Evolutionary conservation across 2,888 invertebrate species (phyloP).

Genomic region (Ephialtes manifestator): DNA sequence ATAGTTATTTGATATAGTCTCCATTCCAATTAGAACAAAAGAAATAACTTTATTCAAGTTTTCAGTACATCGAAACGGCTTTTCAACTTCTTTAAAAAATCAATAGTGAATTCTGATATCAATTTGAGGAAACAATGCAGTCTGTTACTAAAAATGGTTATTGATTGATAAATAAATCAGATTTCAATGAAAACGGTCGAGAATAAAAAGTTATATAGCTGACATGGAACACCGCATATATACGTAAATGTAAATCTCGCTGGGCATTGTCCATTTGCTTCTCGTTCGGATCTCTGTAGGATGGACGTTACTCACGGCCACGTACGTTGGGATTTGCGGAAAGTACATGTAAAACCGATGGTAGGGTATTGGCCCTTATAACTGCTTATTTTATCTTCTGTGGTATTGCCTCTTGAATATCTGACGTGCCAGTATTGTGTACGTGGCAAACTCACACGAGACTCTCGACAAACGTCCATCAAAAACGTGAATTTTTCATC

Average conservation of each 20-base stretch:
- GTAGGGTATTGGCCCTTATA: slow-evolving; percentile 1
- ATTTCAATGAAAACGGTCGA: background rate
- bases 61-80: too few relatives aligned
- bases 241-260: background rate
- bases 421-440: slow-evolving; percentile 1
- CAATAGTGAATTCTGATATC: too few relatives aligned
- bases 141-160: background rate
- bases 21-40: too few relatives aligned
- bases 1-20: too few relatives aligned
- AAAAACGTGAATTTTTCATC: background rate
- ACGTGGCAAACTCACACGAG: background rate
- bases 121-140: too few relatives aligned
- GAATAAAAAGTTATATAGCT: background rate
- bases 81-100: too few relatives aligned
- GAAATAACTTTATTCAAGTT: too few relatives aligned
- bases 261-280: slow-evolving; percentile 49
- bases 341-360: slow-evolving; percentile 48
- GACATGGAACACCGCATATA: background rate
- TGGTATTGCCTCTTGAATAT: background rate
- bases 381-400: slow-evolving; percentile 19
- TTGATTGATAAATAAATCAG: background rate
- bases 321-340: slow-evolving; percentile 45
- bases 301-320: slow-evolving; percentile 10
- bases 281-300: background rate
- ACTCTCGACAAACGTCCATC: background rate